Conservation (phyloP, 2,888 invertebrate species). For the Tillus elongatus region DNA sequence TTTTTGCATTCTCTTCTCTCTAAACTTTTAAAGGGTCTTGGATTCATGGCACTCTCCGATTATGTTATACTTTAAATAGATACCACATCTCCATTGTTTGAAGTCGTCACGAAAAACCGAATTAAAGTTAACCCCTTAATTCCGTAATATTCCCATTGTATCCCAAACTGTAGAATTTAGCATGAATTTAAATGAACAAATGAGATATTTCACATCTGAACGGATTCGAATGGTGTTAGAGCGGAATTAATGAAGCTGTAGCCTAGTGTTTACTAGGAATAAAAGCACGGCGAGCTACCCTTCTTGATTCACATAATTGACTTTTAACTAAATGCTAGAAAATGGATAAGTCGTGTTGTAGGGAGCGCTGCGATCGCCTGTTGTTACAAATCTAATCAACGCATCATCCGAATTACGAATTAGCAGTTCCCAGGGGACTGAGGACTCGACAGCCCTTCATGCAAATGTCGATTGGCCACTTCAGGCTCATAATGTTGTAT, state of each 20-base stretch:
- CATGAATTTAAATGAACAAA: constrained; percentile 3
- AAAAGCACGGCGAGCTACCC: constrained; percentile 14
- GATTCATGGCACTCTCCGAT: no score
- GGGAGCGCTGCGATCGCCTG: constrained; percentile 27
- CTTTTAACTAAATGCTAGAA: constrained; percentile 44
- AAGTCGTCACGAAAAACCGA: no score
- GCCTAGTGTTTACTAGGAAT: constrained; percentile 1
- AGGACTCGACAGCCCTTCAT: constrained; percentile 23
- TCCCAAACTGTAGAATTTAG: not conserved
- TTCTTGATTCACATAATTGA: constrained; percentile 38
- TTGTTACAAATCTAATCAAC: constrained; percentile 40
- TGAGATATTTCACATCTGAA: constrained; percentile 3
- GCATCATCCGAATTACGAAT: constrained; percentile 41
- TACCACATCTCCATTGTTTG: no score
- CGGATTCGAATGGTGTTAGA: constrained; percentile 1
- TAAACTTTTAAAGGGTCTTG: no score
- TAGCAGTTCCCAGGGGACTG: constrained; percentile 34
- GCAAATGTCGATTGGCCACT: constrained; percentile 43
- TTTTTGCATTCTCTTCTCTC: no score
- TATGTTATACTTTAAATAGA: no score
- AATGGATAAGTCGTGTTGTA: constrained; percentile 43
- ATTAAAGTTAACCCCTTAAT: no score
- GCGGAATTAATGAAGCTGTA: constrained; percentile 2
- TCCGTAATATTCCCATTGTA: no score
- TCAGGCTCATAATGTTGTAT: constrained; percentile 25